Percentiles rank a stretch among this genome's conserved stretches.
These are phyloP conservation scores for Drosophila melanica DNA, from an alignment of 1,140 invertebrate genomes.

Conservation along the genomic window DNA sequence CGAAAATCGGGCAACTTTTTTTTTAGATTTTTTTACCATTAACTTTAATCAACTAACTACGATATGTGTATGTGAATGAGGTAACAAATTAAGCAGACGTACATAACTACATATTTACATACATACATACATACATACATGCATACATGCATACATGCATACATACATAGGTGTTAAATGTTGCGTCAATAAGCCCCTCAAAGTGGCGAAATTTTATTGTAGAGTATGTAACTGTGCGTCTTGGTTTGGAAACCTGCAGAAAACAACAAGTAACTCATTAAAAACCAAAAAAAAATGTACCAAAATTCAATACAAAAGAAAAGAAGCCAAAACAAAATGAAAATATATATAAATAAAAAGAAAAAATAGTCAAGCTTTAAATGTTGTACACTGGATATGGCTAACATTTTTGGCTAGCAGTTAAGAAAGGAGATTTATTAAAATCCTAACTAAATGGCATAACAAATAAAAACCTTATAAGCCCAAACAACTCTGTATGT, in stretches of 20 bases:
- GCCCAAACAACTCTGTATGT: slow-evolving; percentile 26
- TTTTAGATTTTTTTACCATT: slow-evolving; percentile 75
- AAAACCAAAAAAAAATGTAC: slow-evolving; percentile 31
- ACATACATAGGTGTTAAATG: slow-evolving; percentile 65
- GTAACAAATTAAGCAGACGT: slow-evolving; percentile 4
- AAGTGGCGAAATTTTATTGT: slow-evolving; percentile 62
- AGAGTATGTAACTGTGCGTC: slow-evolving; percentile 24
- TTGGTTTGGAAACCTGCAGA: slow-evolving; percentile 18
- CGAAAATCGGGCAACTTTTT: slow-evolving; percentile 32
- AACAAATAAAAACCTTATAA: slow-evolving; percentile 15
- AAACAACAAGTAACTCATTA: not conserved
- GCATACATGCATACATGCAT: slow-evolving; percentile 15
- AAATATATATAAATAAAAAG: slow-evolving; percentile 24
- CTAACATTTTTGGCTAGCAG: slow-evolving; percentile 7
- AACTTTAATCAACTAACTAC: slow-evolving; percentile 52
- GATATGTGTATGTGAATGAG: slow-evolving; percentile 10
- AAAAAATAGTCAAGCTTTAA: slow-evolving; percentile 76
- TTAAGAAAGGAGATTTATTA: slow-evolving; percentile 41
- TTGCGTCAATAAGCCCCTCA: slow-evolving; percentile 63
- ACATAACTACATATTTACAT: not conserved
- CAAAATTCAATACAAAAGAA: slow-evolving; percentile 12
- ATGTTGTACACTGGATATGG: slow-evolving; percentile 64
- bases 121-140: slow-evolving; percentile 3
- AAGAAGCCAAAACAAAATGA: not conserved
- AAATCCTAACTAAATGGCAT: slow-evolving; percentile 38